Evolutionary conservation across 2,113 vertebrate genomes (phyloP).

Genomic region (Lagopus leucura): DNA sequence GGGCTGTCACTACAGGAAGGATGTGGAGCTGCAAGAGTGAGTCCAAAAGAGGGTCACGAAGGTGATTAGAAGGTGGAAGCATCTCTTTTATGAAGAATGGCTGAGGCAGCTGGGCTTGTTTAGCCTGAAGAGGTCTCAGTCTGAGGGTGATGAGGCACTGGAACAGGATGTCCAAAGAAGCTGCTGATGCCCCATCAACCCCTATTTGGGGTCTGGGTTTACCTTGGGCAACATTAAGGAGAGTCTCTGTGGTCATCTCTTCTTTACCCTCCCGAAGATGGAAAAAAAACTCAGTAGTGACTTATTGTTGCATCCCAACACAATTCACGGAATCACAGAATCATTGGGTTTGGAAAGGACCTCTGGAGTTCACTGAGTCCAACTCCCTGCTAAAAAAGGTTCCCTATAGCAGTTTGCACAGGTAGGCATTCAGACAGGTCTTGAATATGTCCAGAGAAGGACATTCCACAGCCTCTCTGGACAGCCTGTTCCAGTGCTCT

Average conservation of each 20-base stretch:
- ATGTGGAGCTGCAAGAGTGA: neutral
- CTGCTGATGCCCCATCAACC: neutral
- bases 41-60: neutral
- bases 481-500: too few species aligned
- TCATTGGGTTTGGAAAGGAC: too few species aligned
- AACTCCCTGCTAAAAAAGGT: too few species aligned
- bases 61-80: neutral
- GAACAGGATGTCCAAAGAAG: neutral
- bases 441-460: too few species aligned
- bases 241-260: neutral
- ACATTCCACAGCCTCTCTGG: too few species aligned
- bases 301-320: neutral
- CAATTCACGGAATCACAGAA: too few species aligned
- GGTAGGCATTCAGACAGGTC: too few species aligned
- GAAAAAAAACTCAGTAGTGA: neutral
- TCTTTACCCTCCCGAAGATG: neutral
- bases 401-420: too few species aligned
- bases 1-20: neutral
- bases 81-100: neutral
- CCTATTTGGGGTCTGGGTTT: neutral
- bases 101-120: neutral
- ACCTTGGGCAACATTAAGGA: neutral
- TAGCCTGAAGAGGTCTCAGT: neutral
- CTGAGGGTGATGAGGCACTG: neutral
- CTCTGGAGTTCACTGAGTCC: too few species aligned